phyloP scores from a whole-genome alignment of 2,797 vertebrate species.

The Glossophaga mutica region DNA sequence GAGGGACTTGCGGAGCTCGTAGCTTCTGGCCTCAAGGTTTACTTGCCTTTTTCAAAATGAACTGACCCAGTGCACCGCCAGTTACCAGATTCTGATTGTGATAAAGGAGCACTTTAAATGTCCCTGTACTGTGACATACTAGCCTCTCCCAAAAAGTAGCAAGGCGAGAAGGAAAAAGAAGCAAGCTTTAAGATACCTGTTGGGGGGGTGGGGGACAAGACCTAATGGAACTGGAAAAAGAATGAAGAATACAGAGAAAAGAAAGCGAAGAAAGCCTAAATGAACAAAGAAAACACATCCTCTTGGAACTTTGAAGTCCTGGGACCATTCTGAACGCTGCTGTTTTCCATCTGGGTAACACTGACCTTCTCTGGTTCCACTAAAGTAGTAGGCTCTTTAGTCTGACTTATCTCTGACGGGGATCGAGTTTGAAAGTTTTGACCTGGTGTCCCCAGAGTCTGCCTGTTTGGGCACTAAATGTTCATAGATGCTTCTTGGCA shows the following conservation, averaged over 20 bases:
- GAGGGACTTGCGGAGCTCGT: not conserved
- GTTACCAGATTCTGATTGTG: not conserved
- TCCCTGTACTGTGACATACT: not conserved
- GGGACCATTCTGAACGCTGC: not conserved
- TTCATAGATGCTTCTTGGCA: not conserved
- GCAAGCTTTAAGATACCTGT: not conserved
- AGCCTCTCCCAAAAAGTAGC: not conserved
- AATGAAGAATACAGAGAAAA: conserved; percentile 2
- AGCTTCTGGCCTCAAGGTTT: not conserved
- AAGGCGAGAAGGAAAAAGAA: not conserved
- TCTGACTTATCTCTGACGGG: not conserved
- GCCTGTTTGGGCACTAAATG: not conserved
- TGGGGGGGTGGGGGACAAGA: not conserved
- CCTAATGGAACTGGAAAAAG: not conserved
- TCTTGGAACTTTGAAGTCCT: not conserved
- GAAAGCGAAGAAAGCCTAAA: not conserved
- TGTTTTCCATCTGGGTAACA: not conserved
- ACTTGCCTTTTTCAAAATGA: not conserved
- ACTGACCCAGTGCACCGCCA: not conserved
- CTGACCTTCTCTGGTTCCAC: not conserved
- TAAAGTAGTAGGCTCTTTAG: not conserved
- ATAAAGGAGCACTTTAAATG: not conserved
- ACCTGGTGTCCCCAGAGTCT: not conserved
- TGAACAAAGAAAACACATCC: not conserved
- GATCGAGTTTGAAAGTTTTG: not conserved